phyloP scores from a whole-genome alignment of 2,888 invertebrate genomes.

The Eupithecia abbreviata region DNA sequence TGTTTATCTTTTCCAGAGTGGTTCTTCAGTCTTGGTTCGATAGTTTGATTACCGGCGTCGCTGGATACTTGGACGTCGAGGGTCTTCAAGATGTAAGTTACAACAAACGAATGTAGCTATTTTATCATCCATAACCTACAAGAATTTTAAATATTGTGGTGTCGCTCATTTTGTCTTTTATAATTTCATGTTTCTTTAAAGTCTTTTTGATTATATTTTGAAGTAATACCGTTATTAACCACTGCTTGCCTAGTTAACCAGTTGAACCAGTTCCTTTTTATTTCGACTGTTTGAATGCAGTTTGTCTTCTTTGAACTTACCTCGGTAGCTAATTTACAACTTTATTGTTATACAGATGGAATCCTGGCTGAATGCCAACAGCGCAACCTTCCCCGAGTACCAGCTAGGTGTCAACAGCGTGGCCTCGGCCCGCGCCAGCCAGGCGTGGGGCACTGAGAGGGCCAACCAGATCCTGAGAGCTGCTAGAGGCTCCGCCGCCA shows the following conservation, averaged over 20 bases:
- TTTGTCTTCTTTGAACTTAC: neutral
- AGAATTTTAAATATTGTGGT: neutral
- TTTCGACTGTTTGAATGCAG: neutral
- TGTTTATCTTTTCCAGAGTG: constrained; percentile 57
- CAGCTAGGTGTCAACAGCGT: constrained; percentile 61
- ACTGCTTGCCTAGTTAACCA: neutral
- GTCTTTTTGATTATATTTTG: neutral
- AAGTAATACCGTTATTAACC: neutral
- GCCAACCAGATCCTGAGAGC: constrained; percentile 61
- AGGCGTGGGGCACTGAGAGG: constrained; percentile 67
- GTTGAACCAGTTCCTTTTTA: neutral
- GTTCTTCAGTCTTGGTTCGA: constrained; percentile 65
- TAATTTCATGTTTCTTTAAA: no score
- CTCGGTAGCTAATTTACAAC: neutral
- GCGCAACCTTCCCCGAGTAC: constrained; percentile 57
- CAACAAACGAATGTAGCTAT: neutral
- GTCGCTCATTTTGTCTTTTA: neutral
- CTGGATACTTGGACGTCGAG: constrained; percentile 67
- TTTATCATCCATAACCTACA: neutral
- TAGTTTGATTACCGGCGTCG: constrained; percentile 62
- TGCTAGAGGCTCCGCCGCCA: constrained; percentile 58
- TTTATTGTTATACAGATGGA: constrained; percentile 63
- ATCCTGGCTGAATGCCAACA: constrained; percentile 58
- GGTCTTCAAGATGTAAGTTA: constrained; percentile 69
- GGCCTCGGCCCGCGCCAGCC: constrained; percentile 58